These are phyloP conservation scores for Cephus nigrinus DNA, from an alignment of 2,888 invertebrate species.

Conservation along the genomic window DNA sequence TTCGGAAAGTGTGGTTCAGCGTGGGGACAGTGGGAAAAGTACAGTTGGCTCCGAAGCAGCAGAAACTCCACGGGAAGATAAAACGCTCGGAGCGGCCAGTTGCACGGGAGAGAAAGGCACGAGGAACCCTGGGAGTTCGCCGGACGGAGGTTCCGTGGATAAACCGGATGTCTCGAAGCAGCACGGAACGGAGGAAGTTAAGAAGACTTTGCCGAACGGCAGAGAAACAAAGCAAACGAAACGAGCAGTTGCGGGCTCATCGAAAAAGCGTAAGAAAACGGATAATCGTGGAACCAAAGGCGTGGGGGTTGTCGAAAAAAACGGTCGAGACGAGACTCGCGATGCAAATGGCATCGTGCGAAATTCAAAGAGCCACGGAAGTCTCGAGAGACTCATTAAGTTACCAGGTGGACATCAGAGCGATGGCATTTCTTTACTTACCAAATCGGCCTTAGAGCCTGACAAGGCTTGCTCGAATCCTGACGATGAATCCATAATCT, in stretches of 20 bases:
- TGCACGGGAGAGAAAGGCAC: background rate
- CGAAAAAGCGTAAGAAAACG: slow-evolving; percentile 1
- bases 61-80: background rate
- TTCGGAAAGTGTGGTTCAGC: background rate
- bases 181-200: background rate
- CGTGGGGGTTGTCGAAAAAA: background rate
- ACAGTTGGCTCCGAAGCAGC: background rate
- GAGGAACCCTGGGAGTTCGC: background rate
- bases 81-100: background rate
- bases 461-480: background rate
- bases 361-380: background rate
- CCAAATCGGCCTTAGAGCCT: background rate
- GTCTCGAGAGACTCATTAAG: background rate
- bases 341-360: background rate
- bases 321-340: background rate
- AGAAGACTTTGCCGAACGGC: background rate
- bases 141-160: background rate
- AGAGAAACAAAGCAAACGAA: slow-evolving; percentile 11
- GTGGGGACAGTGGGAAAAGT: background rate
- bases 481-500: background rate
- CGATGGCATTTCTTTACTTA: background rate
- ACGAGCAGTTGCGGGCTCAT: slow-evolving; percentile 5
- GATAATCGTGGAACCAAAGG: slow-evolving; percentile 15
- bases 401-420: background rate
- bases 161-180: background rate